Evolutionary conservation across 2,888 invertebrate genomes (phyloP), one percentile per base, ranked within the genome.

Genomic region (Limnephilus auricula): DNA sequence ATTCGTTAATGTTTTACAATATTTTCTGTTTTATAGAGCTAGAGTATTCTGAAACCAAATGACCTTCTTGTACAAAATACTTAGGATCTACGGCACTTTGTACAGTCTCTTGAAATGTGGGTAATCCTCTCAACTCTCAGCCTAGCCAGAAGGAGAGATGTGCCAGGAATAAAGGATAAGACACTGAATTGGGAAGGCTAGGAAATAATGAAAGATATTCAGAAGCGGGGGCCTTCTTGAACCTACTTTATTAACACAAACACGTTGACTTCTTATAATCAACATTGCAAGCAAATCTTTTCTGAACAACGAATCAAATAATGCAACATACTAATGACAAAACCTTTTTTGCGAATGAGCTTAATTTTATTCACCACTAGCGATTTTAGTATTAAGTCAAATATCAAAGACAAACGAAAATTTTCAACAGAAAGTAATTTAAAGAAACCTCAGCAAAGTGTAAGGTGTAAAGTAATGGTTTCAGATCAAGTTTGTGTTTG

Each of bases 81-180:
- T 88, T 65, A 88, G 65, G 87, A 37, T 88, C 87, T 88, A 34
- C 25, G 87, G 87, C 87, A 88, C 78, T 88, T 88, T 34, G 89
- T 89, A 40, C 87, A 30, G 79, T 87, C 50, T 92, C 90, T 80
- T 89, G 90, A 79, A 90, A 91, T 90, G 91, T 65, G 9, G 25
- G 65, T 91, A 92, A 92, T 92, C 92, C 90, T 91, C 91, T 91
- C 89, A 90, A 86, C 79, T 92, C 90, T 91, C 92, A 50, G 90
- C 91, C 88, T 80, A 80, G 87, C 90, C 89, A 83, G 37, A 78
- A 78, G 83, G 65, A 79, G 90, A 89, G 92, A 91, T 92, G 92
- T 92, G 92, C 90, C 87, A 90, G 87, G 92, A 92, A 92, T 92
- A 92, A 90, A 92, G 90, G 92, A 92, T 92, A 91, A 92, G 91